Percentiles rank a stretch among this genome's conserved stretches.
Evolutionary conservation across 2,797 vertebrate species (phyloP).

Genomic region (Scolopax rusticola): DNA sequence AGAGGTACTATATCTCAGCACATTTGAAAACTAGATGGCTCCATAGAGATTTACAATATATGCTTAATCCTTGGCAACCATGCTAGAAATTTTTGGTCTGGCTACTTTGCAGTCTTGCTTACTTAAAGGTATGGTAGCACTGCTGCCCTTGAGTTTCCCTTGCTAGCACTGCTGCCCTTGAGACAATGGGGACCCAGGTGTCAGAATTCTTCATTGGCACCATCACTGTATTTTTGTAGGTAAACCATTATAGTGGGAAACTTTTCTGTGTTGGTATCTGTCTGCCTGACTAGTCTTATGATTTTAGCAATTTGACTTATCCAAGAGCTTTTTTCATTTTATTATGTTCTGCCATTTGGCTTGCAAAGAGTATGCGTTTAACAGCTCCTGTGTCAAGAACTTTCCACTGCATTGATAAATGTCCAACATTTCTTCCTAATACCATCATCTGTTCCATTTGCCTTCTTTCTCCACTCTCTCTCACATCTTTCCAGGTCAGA

Average conservation of each 20-base stretch:
- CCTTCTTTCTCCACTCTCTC: not conserved
- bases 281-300: not conserved
- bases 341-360: constrained; percentile 64
- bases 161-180: not conserved
- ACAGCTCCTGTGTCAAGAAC: constrained; percentile 53
- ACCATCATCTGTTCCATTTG: constrained; percentile 20
- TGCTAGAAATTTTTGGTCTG: not conserved
- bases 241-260: not conserved
- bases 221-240: not conserved
- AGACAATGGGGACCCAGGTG: not conserved
- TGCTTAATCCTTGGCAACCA: not conserved
- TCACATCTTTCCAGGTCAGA: constrained; percentile 73
- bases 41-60: not conserved
- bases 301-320: constrained; percentile 32
- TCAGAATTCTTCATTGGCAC: not conserved
- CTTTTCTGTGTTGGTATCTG: not conserved
- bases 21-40: not conserved
- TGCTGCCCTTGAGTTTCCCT: not conserved
- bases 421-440: constrained; percentile 65
- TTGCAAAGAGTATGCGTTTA: constrained; percentile 47
- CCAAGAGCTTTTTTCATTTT: constrained; percentile 20
- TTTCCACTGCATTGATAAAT: constrained; percentile 56
- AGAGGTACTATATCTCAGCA: not conserved
- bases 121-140: not conserved
- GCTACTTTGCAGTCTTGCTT: not conserved